These are phyloP conservation scores for Lineus longissimus DNA, from an alignment of 1,140 invertebrate genomes.

Conservation along the genomic window DNA sequence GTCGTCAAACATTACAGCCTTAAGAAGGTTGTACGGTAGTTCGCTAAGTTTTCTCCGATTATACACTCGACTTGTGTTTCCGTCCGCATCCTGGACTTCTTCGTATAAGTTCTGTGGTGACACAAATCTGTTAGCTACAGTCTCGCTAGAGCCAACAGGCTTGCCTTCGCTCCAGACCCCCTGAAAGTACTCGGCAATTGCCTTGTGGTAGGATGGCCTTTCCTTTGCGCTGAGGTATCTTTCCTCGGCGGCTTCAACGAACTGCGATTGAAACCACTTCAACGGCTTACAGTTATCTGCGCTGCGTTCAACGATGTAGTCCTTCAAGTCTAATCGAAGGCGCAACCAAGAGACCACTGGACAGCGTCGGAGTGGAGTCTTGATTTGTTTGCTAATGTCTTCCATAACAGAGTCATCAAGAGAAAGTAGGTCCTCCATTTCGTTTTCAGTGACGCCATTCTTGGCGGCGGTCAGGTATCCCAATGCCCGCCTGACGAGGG, in stretches of 20 bases:
- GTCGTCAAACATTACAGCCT: slow-evolving; percentile 82
- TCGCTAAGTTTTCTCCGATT: slow-evolving; percentile 79
- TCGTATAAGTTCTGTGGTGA: slow-evolving; percentile 57
- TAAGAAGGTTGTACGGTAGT: slow-evolving; percentile 70
- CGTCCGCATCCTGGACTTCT: slow-evolving; percentile 63
- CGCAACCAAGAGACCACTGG: slow-evolving; percentile 66
- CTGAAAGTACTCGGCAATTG: slow-evolving; percentile 60
- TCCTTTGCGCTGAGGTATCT: slow-evolving; percentile 56
- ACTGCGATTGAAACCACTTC: slow-evolving; percentile 63
- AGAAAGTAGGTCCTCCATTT: slow-evolving; percentile 71
- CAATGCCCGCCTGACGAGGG: slow-evolving; percentile 57
- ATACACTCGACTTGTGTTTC: slow-evolving; percentile 64
- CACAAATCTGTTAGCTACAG: slow-evolving; percentile 30
- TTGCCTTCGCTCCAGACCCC: slow-evolving; percentile 38
- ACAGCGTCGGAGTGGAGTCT: slow-evolving; percentile 50
- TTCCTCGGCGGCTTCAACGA: slow-evolving; percentile 59
- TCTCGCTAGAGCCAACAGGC: slow-evolving; percentile 35
- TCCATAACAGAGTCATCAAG: slow-evolving; percentile 67
- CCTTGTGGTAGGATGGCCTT: slow-evolving; percentile 53
- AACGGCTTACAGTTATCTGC: slow-evolving; percentile 62
- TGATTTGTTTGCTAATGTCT: slow-evolving; percentile 30
- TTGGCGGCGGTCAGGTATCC: slow-evolving; percentile 66
- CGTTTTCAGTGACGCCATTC: slow-evolving; percentile 69
- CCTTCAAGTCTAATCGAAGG: slow-evolving; percentile 62
- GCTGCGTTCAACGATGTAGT: slow-evolving; percentile 63